Percentiles rank a stretch among this genome's conserved stretches.
Evolutionary conservation across 2,888 invertebrate species (phyloP).

Genomic region (Zygaena filipendulae): DNA sequence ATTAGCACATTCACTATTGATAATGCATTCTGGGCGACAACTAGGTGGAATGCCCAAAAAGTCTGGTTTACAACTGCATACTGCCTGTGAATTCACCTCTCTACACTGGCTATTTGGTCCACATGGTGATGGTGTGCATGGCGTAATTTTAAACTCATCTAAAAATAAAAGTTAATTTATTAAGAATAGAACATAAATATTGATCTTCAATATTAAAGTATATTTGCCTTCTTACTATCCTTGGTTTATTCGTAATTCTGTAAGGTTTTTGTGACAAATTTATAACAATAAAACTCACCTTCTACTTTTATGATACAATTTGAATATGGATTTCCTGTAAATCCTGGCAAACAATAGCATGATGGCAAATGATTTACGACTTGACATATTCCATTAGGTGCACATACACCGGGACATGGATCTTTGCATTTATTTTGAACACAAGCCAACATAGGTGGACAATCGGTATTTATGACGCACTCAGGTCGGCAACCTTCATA

Average conservation of each 20-base stretch:
- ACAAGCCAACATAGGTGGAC: conserved; percentile 77
- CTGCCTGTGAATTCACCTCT: conserved; percentile 73
- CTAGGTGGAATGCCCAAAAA: conserved; percentile 82
- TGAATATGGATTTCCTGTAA: conserved; percentile 76
- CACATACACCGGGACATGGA: conserved; percentile 83
- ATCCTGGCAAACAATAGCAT: conserved; percentile 75
- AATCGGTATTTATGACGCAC: conserved; percentile 84
- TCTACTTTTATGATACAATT: conserved; percentile 62
- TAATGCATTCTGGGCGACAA: conserved; percentile 84
- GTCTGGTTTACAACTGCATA: conserved; percentile 77
- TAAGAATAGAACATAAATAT: too few species aligned
- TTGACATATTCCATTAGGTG: conserved; percentile 77
- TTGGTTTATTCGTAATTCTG: too few species aligned
- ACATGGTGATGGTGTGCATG: conserved; percentile 79
- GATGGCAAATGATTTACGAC: conserved; percentile 81
- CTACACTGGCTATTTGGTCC: conserved; percentile 82
- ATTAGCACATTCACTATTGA: conserved; percentile 81
- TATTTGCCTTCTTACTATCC: too few species aligned
- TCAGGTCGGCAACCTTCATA: conserved; percentile 80
- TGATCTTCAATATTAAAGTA: too few species aligned
- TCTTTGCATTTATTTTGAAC: conserved; percentile 80
- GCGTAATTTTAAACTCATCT: conserved; percentile 53
- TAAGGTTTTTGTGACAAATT: too few species aligned
- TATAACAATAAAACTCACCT: too few species aligned
- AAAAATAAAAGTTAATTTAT: conserved; percentile 23